Evolutionary conservation across 2,888 invertebrate genomes (phyloP).

Genomic region (Cyaniris semiargus): DNA sequence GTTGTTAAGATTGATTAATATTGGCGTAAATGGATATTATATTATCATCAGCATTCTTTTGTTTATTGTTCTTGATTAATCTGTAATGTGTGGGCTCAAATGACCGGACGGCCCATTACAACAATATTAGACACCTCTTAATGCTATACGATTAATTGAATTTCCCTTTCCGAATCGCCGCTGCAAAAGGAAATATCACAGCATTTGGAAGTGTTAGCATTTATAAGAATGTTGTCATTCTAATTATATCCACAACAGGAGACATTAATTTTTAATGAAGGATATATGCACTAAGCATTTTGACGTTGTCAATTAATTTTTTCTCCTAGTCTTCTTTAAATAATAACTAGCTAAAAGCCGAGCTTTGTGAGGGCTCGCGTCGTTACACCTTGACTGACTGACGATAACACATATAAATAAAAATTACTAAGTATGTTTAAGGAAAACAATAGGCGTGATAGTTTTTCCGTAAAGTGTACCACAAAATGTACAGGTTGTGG

Average conservation of each 20-base stretch:
- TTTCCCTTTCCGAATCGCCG: background rate
- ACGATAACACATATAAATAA: too few relatives aligned
- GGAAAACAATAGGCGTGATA: too few relatives aligned
- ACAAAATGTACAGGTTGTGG: too few relatives aligned
- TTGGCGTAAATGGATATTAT: slow-evolving; percentile 32
- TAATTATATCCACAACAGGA: background rate
- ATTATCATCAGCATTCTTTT: slow-evolving; percentile 27
- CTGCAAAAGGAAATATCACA: background rate
- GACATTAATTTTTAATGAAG: too few relatives aligned
- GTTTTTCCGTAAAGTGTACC: too few relatives aligned
- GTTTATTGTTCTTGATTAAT: slow-evolving; percentile 27
- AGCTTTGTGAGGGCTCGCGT: too few relatives aligned
- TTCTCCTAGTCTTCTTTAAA: too few relatives aligned
- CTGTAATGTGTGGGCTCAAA: slow-evolving; percentile 19
- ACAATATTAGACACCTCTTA: slow-evolving; percentile 12
- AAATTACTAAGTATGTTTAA: too few relatives aligned
- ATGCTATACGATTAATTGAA: slow-evolving; percentile 12
- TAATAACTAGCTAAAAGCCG: too few relatives aligned
- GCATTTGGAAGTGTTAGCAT: background rate
- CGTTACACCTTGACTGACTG: too few relatives aligned
- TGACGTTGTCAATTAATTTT: too few relatives aligned
- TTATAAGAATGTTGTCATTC: background rate
- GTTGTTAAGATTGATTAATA: slow-evolving; percentile 20
- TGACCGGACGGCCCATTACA: slow-evolving; percentile 25
- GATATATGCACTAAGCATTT: too few relatives aligned